phyloP scores from a whole-genome alignment of 2,113 vertebrate genomes.

The Onychostoma macrolepis region DNA sequence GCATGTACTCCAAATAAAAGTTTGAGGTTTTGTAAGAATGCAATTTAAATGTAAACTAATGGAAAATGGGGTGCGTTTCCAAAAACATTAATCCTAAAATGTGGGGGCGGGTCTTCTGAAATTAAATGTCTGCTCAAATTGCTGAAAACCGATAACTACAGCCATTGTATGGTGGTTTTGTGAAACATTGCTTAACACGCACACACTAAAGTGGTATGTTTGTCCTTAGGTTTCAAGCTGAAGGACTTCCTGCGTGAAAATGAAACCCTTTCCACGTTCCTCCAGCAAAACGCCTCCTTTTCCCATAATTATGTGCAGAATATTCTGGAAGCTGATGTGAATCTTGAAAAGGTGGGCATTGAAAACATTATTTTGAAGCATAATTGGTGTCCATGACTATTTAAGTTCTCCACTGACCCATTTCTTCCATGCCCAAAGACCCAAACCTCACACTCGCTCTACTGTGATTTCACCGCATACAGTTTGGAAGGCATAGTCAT shows the following conservation, averaged over 20 bases:
- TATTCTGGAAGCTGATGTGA: constrained; percentile 78
- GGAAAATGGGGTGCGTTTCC: constrained; percentile 37
- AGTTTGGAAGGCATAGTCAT: background rate
- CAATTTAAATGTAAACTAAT: constrained; percentile 20
- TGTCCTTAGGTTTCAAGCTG: constrained; percentile 83
- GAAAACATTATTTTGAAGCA: background rate
- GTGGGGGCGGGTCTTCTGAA: constrained; percentile 14
- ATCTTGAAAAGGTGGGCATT: constrained; percentile 83
- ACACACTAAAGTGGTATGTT: constrained; percentile 33
- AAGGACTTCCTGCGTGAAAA: constrained; percentile 88
- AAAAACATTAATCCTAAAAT: constrained; percentile 47
- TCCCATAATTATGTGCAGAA: constrained; percentile 71
- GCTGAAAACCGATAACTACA: constrained; percentile 30
- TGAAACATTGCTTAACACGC: constrained; percentile 9
- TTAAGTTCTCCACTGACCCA: background rate
- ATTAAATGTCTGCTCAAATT: constrained; percentile 30
- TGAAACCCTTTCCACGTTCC: constrained; percentile 87
- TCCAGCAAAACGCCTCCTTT: constrained; percentile 80
- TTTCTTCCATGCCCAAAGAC: background rate
- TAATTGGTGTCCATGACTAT: background rate
- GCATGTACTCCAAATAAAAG: constrained; percentile 48
- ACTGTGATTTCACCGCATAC: background rate
- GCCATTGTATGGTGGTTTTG: constrained; percentile 24
- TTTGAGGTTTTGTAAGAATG: constrained; percentile 25
- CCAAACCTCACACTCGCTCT: background rate